Evolutionary conservation across 2,888 invertebrate species (phyloP), one percentile per base, ranked within the genome.

Genomic region (Trachelus iudaicus): DNA sequence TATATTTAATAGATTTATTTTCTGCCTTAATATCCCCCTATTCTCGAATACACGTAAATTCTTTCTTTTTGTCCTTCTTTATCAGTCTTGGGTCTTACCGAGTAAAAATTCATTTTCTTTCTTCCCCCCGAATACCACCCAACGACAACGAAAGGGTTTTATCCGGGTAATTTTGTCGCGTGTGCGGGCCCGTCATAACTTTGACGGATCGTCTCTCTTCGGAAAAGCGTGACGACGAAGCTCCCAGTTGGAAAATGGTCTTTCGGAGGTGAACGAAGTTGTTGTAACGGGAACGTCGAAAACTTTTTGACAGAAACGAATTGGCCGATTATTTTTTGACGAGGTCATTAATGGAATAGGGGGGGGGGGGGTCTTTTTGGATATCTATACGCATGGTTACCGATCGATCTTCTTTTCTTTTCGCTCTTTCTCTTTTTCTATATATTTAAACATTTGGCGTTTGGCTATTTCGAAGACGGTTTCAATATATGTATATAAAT

Each of bases 261-360:
- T 23, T 56, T 56, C 56, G 23, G 1, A 9, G 56, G 15, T 56
- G 56, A 56, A 56, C 56, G 56, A 56, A 56, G 23, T 56, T 56
- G 1, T 30, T 73, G 71, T 23, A 6, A 6, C 76, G 73, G 73
- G 56, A 40, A 76, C 73, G 68, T 15, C 23, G 31, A 34, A 75
- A 77, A 77, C 77, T 77, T 77, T 77, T 73, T 69, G 77, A 77
- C 77, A 35, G 30, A 69, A 69, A 77, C 77, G 77, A 77, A 77
- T 77, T 56, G 77, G 69, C 69, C 68, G 77, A 77, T 77, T 77
- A 77, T 77, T 77, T 77, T 74, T 69, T 35, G 37, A 77, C 77
- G 77, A 75, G 74, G 77, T 69, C 77, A 77, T 77, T 69, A 77
- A 69, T 73, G 77, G 69, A 75, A 77, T 3, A 35, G 33, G 15